Base-by-base conservation (phyloP, 1,140 invertebrate species). In the Tetranychus urticae region DNA sequence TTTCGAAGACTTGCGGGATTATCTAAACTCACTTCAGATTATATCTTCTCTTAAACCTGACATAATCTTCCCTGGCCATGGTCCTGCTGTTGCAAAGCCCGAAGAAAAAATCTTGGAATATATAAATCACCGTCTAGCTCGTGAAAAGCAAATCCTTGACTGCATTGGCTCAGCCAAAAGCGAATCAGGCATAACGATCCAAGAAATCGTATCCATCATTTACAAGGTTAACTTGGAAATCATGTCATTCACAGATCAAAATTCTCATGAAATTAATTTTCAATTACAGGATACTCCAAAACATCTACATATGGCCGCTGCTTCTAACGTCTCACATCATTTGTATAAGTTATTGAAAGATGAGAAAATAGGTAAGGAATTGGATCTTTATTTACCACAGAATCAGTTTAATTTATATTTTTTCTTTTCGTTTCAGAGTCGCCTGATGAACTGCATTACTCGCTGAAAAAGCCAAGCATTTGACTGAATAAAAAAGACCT, bases 11-110 rank as follows among this genome's bases (percentile, higher is more conserved):
- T 73, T 98, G 1, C 78, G 82, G 67, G 79, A 82, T 64, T 99
- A 97, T 69, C 85, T 98, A 81, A 73, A 79, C 31, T 91, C 91
- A 31, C 74, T 99, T 61, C 65, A 85, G 0, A 79, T 77, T 65
- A 88, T 98, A 66, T 70, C 87, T 36, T 70, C 81, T 1, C 69
- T 91, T 5, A 77, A 83, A 37, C 86, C 91, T 0, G 68, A 67
- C 36, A 68, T 81, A 47, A 91, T 98, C 64, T 98, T 92, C 76
- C 93, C 94, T 14, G 89, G 85, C 1, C 91, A 96, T 76, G 91
- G 90, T 2, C 88, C 89, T 67, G 77, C 93, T 36, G 79, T 97
- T 54, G 72, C 83, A 33, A 69, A 79, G 60, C 77, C 78, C 1
- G 61, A 68, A 2, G 68, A 72, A 13, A 82, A 80, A 69, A 85